Conservation (phyloP, 1,140 invertebrate genomes). For the Neotoxoptera formosana region DNA sequence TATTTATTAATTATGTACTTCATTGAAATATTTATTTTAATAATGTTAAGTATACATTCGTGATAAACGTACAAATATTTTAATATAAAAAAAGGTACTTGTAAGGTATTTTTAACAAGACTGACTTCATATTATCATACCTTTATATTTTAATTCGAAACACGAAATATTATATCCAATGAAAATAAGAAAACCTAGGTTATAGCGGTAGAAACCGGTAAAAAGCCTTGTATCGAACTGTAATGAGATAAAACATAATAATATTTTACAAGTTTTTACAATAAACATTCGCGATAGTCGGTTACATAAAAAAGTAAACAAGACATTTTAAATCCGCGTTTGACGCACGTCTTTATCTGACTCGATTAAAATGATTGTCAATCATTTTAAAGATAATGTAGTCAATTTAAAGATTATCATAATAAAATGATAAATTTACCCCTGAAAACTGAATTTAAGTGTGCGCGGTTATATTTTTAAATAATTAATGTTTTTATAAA, state of each 20-base stretch:
- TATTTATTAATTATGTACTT: too few relatives aligned
- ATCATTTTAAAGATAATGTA: constrained; percentile 27
- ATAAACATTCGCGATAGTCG: not conserved
- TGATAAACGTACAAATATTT: too few relatives aligned
- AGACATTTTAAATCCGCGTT: not conserved
- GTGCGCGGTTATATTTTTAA: constrained; percentile 16
- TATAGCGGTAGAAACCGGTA: not conserved
- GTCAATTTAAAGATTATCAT: not conserved
- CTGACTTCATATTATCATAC: not conserved
- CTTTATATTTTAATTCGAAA: not conserved
- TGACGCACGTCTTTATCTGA: not conserved
- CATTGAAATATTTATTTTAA: too few relatives aligned
- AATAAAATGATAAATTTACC: constrained; percentile 38
- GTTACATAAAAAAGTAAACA: not conserved
- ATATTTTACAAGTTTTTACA: not conserved
- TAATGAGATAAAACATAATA: not conserved
- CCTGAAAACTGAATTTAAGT: not conserved
- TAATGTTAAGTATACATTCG: too few relatives aligned
- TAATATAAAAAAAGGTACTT: too few relatives aligned
- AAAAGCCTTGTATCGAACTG: not conserved
- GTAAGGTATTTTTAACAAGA: too few relatives aligned
- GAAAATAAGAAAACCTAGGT: not conserved
- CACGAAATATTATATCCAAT: not conserved
- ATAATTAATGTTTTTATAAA: constrained; percentile 49
- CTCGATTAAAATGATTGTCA: not conserved